Evolutionary conservation across 2,113 vertebrate genomes (phyloP).

Genomic region (Oreochromis spilurus): DNA sequence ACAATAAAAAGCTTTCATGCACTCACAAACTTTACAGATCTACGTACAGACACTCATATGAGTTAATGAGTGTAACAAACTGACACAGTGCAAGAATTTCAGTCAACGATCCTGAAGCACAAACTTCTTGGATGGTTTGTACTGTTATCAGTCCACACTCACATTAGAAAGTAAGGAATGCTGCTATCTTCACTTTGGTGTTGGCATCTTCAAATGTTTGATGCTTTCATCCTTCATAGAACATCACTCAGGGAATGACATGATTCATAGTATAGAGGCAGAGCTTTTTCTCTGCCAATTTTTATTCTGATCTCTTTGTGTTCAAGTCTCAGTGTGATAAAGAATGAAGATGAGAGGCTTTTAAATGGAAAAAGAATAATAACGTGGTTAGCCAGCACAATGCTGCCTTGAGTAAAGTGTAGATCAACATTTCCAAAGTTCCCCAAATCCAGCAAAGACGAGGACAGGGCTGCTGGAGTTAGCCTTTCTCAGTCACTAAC

Average conservation of each 20-base stretch:
- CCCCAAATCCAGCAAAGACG: neutral
- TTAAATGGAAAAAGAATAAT: neutral
- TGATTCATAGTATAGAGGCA: neutral
- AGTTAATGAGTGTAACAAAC: neutral
- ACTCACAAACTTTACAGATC: neutral
- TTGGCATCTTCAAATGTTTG: neutral
- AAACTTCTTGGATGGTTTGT: neutral
- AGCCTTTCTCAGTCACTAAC: neutral
- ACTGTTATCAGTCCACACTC: neutral
- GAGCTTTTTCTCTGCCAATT: neutral
- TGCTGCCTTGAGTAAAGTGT: neutral
- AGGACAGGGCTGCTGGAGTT: neutral
- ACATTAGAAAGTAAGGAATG: neutral
- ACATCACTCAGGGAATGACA: neutral
- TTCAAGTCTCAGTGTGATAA: neutral
- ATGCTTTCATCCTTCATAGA: neutral
- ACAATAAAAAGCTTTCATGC: neutral
- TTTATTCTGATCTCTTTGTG: neutral
- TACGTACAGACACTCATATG: neutral
- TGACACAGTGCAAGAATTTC: neutral
- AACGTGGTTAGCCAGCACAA: neutral
- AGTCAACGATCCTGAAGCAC: neutral
- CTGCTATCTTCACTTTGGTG: neutral
- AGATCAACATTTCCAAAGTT: neutral
- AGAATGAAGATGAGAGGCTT: neutral